Evolutionary conservation across 2,113 vertebrate species (phyloP).

Genomic region (Paradoxurus hermaphroditus): DNA sequence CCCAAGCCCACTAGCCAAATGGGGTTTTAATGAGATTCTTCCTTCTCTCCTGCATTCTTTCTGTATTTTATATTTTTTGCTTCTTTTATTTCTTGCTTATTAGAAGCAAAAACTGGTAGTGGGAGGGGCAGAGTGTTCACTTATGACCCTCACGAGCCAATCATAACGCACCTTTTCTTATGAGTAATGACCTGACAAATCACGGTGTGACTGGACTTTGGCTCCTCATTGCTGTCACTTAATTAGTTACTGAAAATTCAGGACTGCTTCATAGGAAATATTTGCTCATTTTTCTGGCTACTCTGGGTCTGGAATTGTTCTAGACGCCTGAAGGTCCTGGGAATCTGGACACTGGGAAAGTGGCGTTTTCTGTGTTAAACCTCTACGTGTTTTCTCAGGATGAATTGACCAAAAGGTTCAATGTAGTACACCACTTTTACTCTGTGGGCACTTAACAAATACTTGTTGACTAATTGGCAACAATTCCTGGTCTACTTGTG

Average conservation of each 20-base stretch:
- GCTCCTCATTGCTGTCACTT: background rate
- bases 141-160: background rate
- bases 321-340: background rate
- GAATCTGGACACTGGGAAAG: background rate
- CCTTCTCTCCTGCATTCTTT: background rate
- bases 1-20: background rate
- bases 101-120: background rate
- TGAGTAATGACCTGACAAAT: background rate
- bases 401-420: constrained; percentile 9
- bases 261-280: background rate
- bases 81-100: background rate
- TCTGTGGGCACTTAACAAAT: constrained; percentile 42
- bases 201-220: background rate
- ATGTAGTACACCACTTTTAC: background rate
- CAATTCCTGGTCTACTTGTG: constrained; percentile 46
- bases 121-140: background rate
- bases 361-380: background rate
- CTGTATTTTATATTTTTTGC: background rate
- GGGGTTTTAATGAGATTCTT: background rate
- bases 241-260: background rate
- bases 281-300: background rate
- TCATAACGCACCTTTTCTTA: background rate
- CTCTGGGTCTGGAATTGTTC: background rate
- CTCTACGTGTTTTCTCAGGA: constrained; percentile 16
- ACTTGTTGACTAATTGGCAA: constrained; percentile 49